These are phyloP conservation scores for Lynx canadensis DNA, from an alignment of 2,113 vertebrate species.

Conservation along the genomic window DNA sequence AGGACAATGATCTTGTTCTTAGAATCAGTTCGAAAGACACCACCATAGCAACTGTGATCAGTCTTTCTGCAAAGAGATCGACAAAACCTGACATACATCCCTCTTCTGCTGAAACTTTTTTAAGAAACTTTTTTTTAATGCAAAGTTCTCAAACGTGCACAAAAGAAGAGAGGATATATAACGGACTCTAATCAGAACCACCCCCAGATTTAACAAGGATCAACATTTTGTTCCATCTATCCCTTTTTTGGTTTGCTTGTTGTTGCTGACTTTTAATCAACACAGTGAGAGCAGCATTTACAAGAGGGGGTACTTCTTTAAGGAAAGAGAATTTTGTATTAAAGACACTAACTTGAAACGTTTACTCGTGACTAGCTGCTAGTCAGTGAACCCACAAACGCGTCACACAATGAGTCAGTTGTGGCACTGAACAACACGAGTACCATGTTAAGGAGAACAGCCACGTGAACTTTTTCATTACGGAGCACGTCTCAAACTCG, in stretches of 20 bases:
- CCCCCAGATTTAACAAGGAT: background rate
- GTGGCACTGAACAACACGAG: background rate
- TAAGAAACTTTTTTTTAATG: background rate
- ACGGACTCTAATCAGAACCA: background rate
- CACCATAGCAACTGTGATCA: background rate
- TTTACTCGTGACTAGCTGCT: background rate
- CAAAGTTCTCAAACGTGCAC: background rate
- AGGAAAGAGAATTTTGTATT: background rate
- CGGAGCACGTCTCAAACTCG: background rate
- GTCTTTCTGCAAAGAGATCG: background rate
- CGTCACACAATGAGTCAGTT: background rate
- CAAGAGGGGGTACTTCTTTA: background rate
- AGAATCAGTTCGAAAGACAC: background rate
- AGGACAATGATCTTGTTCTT: constrained; percentile 51
- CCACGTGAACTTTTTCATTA: background rate
- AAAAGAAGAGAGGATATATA: background rate
- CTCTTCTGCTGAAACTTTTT: background rate
- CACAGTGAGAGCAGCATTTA: background rate
- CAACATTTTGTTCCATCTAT: background rate
- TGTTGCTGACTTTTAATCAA: constrained; percentile 25
- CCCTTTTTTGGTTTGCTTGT: background rate
- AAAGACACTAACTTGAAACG: background rate
- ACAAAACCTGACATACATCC: background rate
- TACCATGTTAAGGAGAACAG: background rate
- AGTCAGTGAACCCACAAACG: background rate